Conservation (phyloP, 2,113 vertebrate genomes). For the Hymenochirus boettgeri region DNA sequence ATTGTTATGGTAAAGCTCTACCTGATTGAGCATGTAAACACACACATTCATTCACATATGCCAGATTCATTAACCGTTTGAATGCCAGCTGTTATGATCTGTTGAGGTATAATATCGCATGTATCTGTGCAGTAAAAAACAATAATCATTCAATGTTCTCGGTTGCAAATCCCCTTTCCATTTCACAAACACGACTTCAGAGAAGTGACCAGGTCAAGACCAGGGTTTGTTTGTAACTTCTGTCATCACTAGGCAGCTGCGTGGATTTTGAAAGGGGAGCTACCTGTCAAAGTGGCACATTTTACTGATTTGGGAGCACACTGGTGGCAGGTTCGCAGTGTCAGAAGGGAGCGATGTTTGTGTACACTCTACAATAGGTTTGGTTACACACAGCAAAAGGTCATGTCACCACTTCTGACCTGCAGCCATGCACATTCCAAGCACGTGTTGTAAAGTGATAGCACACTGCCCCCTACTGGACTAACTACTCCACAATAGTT, state of each 20-base stretch:
- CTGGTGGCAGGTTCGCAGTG: slow-evolving; percentile 13
- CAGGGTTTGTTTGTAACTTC: neutral
- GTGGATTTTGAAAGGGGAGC: neutral
- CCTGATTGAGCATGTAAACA: no score
- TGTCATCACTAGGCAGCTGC: slow-evolving; percentile 22
- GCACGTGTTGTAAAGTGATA: neutral
- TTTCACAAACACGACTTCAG: neutral
- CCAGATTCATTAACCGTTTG: no score
- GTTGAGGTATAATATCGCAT: no score
- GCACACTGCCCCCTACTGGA: slow-evolving; percentile 15
- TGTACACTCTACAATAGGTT: neutral
- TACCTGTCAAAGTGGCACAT: neutral
- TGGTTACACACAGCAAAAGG: slow-evolving; percentile 1
- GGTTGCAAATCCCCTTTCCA: neutral
- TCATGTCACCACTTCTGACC: slow-evolving; percentile 13
- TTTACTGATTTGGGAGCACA: slow-evolving; percentile 9
- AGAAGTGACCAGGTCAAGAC: slow-evolving; percentile 2
- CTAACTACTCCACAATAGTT: no score
- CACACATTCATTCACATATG: no score
- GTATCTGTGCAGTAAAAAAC: neutral
- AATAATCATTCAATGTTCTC: no score
- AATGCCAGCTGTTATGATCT: no score
- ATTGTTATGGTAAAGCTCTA: no score
- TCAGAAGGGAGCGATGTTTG: slow-evolving; percentile 6
- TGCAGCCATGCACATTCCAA: slow-evolving; percentile 7